Evolutionary conservation across 2,888 invertebrate species (phyloP).

Genomic region (Sinelater perroti): DNA sequence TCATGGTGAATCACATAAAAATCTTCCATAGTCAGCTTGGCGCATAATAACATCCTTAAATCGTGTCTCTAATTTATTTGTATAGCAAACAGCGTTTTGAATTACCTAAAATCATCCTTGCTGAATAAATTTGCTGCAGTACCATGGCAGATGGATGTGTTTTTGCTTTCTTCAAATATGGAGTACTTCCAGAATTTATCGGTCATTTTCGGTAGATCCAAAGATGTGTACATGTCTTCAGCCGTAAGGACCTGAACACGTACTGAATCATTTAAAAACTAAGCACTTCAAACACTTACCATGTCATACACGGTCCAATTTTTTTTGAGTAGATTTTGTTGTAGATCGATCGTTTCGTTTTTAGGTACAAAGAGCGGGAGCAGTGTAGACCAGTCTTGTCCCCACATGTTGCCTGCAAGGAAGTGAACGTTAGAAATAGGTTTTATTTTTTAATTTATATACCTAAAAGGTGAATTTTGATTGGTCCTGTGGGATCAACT

Average conservation of each 20-base stretch:
- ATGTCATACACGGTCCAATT: conserved; percentile 69
- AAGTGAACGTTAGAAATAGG: conserved; percentile 1
- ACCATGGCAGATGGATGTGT: conserved; percentile 71
- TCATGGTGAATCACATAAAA: conserved; percentile 76
- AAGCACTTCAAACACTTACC: conserved; percentile 59
- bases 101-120: conserved; percentile 71
- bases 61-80: not conserved
- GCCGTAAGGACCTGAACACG: conserved; percentile 63
- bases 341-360: conserved; percentile 60
- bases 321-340: conserved; percentile 62
- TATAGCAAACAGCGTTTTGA: not conserved
- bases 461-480: conserved; percentile 78
- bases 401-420: conserved; percentile 72
- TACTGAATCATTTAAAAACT: conserved; percentile 7
- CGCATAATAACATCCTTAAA: conserved; percentile 72
- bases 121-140: conserved; percentile 77
- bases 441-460: conserved; percentile 35
- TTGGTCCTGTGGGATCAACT: conserved; percentile 65
- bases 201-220: conserved; percentile 71
- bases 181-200: conserved; percentile 71
- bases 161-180: conserved; percentile 59
- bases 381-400: conserved; percentile 73
- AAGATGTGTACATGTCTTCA: conserved; percentile 74
- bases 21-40: conserved; percentile 67
- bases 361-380: conserved; percentile 66